Base-by-base conservation (phyloP, 1,140 invertebrate genomes). In the Helicoverpa zea region DNA sequence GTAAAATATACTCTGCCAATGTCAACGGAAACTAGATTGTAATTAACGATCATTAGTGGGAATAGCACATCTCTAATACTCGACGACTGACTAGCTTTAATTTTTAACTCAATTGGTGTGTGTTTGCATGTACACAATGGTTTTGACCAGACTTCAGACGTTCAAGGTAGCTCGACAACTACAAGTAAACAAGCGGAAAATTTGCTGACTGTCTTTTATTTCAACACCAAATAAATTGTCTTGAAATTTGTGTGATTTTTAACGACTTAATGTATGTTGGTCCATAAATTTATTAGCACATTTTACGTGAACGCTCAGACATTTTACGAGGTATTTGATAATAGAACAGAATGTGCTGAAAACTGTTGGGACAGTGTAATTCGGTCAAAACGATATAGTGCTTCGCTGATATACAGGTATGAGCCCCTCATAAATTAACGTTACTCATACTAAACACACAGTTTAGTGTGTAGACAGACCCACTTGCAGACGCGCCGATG, bases 261-360 rank as follows among this genome's bases (percentile, higher is more conserved):
- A 88, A 88, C 83, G 87, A 84, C 81, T 81, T 82, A 87, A 85
- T 87, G 82, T 87, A 85, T 82, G 84, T 85, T 82, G 54, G 76
- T 73, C 76, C 63, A 86, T 86, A 89, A 91, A 90, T 92, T 91
- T 91, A 84, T 79, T 84, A 82, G 81, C 74, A 89, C 83, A 89
- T 91, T 92, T 91, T 83, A 89, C 82, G 86, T 83, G 87, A 88
- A 88, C 87, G 74, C 86, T 78, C 87, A 89, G 90, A 90, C 89
- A 81, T 89, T 92, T 93, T 91, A 92, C 81, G 90, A 90, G 88
- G 85, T 86, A 88, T 90, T 89, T 86, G 85, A 84, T 89, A 87
- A 91, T 88, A 87, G 85, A 88, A 84, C 73, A 89, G 87, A 90
- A 91, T 88, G 85, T 79, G 86, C 82, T 80, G 83, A 88, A 84